Conservation (phyloP, 2,113 vertebrate species). For the Pterocles burchelli region DNA sequence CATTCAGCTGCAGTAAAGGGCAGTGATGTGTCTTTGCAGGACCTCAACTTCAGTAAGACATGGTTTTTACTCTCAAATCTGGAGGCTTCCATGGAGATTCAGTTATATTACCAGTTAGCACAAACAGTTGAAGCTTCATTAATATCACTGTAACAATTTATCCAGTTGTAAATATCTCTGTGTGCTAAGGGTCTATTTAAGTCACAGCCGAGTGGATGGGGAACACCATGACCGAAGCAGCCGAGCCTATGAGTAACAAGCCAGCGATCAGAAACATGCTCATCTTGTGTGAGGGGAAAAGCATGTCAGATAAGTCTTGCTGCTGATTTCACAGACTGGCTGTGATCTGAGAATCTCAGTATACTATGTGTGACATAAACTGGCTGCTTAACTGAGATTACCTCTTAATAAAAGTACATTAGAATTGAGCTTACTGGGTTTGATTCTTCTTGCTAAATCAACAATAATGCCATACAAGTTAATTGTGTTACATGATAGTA, state of each 20-base stretch:
- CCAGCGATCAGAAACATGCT: neutral
- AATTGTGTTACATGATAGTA: neutral
- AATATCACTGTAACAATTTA: neutral
- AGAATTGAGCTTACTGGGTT: neutral
- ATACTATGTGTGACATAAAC: neutral
- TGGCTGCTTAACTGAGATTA: neutral
- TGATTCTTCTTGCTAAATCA: neutral
- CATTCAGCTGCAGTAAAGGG: neutral
- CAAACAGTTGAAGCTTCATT: neutral
- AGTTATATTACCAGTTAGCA: neutral
- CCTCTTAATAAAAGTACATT: neutral
- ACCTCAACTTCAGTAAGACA: neutral
- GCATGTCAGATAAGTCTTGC: neutral
- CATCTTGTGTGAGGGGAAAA: neutral
- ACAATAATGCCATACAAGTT: neutral
- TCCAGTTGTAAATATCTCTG: neutral
- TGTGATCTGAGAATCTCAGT: neutral
- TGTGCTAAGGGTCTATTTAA: neutral
- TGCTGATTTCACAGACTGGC: neutral
- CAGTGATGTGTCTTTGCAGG: neutral
- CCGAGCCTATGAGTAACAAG: accelerated
- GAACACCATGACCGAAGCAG: neutral
- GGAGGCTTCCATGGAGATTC: neutral
- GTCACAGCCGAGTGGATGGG: neutral
- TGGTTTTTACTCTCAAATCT: neutral